Base-by-base conservation (phyloP, 2,113 vertebrate genomes). In the Dascyllus trimaculatus region DNA sequence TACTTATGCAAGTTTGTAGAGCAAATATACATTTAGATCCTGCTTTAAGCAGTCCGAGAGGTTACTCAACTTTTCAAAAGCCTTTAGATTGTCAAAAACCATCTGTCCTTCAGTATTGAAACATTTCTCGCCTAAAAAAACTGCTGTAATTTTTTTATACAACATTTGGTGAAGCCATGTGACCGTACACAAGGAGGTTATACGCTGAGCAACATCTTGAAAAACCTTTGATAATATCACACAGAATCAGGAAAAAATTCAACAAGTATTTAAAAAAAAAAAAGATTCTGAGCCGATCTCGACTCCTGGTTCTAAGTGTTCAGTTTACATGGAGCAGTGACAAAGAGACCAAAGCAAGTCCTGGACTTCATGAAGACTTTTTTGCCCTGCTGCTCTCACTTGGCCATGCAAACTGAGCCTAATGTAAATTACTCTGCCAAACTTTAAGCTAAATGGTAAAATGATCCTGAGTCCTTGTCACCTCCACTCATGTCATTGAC, bases 401-500 rank as follows among this genome's bases (percentile, higher is more conserved):
- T 38, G 45, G 14, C 75, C 86, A 65, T 82, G 86, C 90, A 86
- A 82, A 87, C 78, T 68, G 78, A 91, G 84, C 80, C 78, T 84
- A 89, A 93, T 88, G 92, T 89, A 90, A 93, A 93, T 89, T 89
- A 87, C 71, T 57, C 87, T 89, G 90, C 91, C 88, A 89, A 90
- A 90, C 85, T 78, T 82, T 74, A 51, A 85, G 79, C 89, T 88
- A 89, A 94, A 89, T 70, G 89, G 92, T 94, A 94, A 94, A 94
- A 89, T 78, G 93, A 93, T 93, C 93, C 88, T 49, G 86, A 88
- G 91, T 88, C 89, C 88, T 79, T 94, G 92, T 94, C 93, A 91
- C 91, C 88, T 92, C 80, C 91, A 90, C 88, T 95, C 92, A 94
- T 77, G 91, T 94, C 94, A 93, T 18, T 56, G 88, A 73, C 80